These are phyloP conservation scores for Glossosoma conforme DNA, from an alignment of 1,140 invertebrate genomes.

Conservation along the genomic window DNA sequence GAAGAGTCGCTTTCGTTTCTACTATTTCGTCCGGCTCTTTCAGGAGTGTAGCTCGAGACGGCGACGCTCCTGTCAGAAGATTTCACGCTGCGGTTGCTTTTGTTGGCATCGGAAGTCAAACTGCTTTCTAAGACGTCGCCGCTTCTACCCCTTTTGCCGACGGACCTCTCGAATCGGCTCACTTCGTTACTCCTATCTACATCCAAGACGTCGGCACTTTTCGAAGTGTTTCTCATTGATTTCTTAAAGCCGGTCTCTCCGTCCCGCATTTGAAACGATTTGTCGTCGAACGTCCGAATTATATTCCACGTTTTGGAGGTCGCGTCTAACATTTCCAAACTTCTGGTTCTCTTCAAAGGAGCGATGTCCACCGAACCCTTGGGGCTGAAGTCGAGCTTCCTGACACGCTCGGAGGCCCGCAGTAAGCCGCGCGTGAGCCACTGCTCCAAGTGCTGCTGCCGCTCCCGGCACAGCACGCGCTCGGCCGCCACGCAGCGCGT, in stretches of 20 bases:
- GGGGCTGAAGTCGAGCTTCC: constrained; percentile 48
- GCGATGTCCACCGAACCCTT: constrained; percentile 56
- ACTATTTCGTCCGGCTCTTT: constrained; percentile 36
- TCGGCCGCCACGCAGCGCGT: constrained; percentile 61
- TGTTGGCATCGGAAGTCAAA: not conserved
- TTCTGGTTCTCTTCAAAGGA: constrained; percentile 58
- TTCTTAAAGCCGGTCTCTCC: constrained; percentile 39
- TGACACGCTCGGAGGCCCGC: constrained; percentile 54
- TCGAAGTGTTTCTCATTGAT: constrained; percentile 39
- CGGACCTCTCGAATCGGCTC: not conserved
- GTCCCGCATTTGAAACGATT: constrained; percentile 40
- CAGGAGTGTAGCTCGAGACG: constrained; percentile 9
- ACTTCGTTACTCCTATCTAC: constrained; percentile 3
- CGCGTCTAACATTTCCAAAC: constrained; percentile 57
- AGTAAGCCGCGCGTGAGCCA: constrained; percentile 58
- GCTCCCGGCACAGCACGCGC: constrained; percentile 58
- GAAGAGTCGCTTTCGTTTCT: constrained; percentile 37
- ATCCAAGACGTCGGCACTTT: constrained; percentile 40
- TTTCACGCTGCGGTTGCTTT: constrained; percentile 11
- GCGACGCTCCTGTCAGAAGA: constrained; percentile 23
- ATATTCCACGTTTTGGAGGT: constrained; percentile 44
- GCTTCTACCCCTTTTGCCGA: constrained; percentile 8
- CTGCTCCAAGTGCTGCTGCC: constrained; percentile 62
- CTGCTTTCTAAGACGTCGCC: not conserved
- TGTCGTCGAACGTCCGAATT: constrained; percentile 41